A percentile compares a stretch with the other conserved stretches of the same genome.
Conservation (phyloP, 2,888 invertebrate species). For the Stictocephala bisonia region DNA sequence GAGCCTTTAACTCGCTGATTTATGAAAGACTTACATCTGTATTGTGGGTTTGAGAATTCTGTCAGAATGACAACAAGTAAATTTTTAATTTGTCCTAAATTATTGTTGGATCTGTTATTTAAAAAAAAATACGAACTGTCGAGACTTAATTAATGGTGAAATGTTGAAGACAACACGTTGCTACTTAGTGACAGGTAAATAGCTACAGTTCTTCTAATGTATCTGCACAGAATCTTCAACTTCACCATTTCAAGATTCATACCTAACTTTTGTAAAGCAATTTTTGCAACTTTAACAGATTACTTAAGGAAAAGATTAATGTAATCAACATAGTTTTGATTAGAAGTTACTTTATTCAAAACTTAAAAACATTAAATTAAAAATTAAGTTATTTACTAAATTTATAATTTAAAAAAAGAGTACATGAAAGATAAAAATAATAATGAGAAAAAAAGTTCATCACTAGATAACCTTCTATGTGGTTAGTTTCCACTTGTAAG, state of each 20-base stretch:
- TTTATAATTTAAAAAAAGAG: not conserved
- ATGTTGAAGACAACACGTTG: not conserved
- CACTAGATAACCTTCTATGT: not conserved
- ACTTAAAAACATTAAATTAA: not conserved
- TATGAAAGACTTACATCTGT: not conserved
- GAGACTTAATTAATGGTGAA: not conserved
- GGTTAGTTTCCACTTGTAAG: not conserved
- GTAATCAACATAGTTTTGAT: not conserved
- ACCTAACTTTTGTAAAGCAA: not conserved
- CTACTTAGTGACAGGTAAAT: not conserved
- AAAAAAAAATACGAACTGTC: not conserved
- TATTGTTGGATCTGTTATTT: not conserved
- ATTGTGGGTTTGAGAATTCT: not conserved
- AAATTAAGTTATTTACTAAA: not conserved
- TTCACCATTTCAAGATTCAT: not conserved
- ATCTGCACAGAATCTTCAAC: not conserved
- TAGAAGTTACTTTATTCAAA: not conserved
- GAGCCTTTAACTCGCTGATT: not conserved
- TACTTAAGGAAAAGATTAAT: not conserved
- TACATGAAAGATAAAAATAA: too few relatives aligned
- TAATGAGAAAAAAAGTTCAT: not conserved
- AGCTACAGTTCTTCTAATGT: not conserved
- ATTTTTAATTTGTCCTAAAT: not conserved
- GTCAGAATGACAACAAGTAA: constrained; percentile 1
- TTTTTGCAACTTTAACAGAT: not conserved